Conservation (phyloP, 37 sponge, comb jelly and placozoan species). For the Aplysina aerophoba region DNA sequence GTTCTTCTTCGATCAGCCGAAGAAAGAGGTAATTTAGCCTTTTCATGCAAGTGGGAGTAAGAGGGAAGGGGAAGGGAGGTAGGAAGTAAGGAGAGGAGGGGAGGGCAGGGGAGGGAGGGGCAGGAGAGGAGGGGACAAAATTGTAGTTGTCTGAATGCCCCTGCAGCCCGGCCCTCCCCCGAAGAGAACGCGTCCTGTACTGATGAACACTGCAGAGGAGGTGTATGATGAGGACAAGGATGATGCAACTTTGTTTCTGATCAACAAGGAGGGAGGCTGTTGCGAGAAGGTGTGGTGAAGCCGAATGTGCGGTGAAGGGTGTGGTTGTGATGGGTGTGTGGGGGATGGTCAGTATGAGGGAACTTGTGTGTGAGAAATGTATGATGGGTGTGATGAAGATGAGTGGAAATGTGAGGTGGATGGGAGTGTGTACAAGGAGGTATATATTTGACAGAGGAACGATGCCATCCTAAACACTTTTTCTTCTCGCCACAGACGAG, state of each 20-base stretch:
- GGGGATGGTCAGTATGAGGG: neutral
- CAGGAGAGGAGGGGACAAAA: too few relatives aligned
- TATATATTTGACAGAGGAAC: neutral
- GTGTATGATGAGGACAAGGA: neutral
- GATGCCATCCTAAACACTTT: too few relatives aligned
- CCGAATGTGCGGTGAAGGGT: too few relatives aligned
- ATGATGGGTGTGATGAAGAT: neutral
- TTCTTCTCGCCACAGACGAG: too few relatives aligned
- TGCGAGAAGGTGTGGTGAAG: neutral
- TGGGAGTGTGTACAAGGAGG: neutral
- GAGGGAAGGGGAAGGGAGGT: neutral
- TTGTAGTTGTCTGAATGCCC: too few relatives aligned
- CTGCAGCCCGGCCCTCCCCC: neutral
- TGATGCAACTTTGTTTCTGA: neutral
- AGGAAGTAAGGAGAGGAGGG: too few relatives aligned
- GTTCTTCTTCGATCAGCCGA: neutral
- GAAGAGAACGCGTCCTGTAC: neutral
- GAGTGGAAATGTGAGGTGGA: neutral
- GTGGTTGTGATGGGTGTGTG: neutral
- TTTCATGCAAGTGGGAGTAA: neutral
- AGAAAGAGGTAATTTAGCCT: conserved; percentile 6
- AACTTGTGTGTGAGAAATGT: neutral
- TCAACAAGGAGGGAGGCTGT: conserved; percentile 6
- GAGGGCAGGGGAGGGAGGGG: too few relatives aligned
- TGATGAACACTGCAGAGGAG: neutral